phyloP scores from a whole-genome alignment of 1,140 invertebrate genomes.

The Leptestheria dahalacensis region DNA sequence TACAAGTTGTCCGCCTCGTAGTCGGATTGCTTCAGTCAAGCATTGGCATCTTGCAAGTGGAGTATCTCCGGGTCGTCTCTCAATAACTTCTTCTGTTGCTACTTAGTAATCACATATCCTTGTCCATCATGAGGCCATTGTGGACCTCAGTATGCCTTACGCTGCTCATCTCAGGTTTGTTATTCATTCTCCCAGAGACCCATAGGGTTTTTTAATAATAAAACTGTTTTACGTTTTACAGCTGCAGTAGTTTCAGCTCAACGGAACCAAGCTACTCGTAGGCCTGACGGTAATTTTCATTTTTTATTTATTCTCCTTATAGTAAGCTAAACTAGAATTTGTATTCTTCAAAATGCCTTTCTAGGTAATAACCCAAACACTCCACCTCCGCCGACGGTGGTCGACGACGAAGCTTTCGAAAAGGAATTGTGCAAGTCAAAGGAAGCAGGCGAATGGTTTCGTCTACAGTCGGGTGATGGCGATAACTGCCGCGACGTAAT shows the following conservation, averaged over 20 bases:
- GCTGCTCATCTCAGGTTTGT: background rate
- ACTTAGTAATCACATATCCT: too few species aligned
- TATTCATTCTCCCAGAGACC: background rate
- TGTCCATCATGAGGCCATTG: too few species aligned
- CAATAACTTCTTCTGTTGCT: too few species aligned
- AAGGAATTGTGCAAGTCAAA: constrained; percentile 81
- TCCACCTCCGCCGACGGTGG: constrained; percentile 10
- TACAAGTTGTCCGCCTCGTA: too few species aligned
- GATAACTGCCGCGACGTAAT: constrained; percentile 90
- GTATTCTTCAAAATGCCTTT: background rate
- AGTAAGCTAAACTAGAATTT: background rate
- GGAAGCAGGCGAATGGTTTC: constrained; percentile 87
- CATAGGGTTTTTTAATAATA: too few species aligned
- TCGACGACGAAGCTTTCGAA: constrained; percentile 52
- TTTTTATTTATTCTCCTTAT: background rate
- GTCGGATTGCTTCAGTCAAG: too few species aligned
- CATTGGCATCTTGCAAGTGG: too few species aligned
- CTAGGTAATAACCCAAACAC: background rate
- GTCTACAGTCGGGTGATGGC: constrained; percentile 70
- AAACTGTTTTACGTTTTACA: background rate
- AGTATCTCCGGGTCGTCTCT: too few species aligned
- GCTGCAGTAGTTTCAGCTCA: background rate
- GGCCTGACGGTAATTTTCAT: background rate
- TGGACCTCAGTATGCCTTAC: too few species aligned
- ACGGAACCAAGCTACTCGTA: background rate